Evolutionary conservation across 2,888 invertebrate species (phyloP), one percentile per base, ranked within the genome.

Genomic region (Idaea biselata): DNA sequence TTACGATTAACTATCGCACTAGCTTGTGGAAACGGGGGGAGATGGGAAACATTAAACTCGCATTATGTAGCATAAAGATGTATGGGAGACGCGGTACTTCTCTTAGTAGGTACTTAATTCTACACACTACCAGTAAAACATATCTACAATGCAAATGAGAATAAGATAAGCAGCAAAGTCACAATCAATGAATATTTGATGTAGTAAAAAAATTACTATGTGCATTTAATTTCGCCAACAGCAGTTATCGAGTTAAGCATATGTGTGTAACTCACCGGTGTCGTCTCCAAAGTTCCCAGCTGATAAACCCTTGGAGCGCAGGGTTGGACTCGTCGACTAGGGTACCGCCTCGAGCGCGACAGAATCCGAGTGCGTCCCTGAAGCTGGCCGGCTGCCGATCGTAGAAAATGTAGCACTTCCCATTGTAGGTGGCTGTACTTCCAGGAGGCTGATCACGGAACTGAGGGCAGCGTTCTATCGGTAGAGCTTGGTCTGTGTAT

Each of bases 401-500:
- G 88, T 98, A 97, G 93, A 98, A 98, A 66, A 97, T 97, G 87
- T 98, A 98, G 82, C 98, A 98, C 89, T 98, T 98, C 66, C 98
- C 98, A 77, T 98, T 98, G 91, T 98, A 98, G 0, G 98, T 98
- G 0, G 98, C 97, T 0, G 97, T 96, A 63, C 97, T 97, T 18
- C 98, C 98, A 0, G 97, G 97, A 0, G 98, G 98, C 82, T 98
- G 98, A 78, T 98, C 98, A 18, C 98, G 89, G 91, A 98, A 98
- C 74, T 97, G 97, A 0, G 98, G 98, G 80, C 98, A 98, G 60
- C 98, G 93, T 84, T 98, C 98, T 63, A 98, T 97, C 0, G 97
- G 97, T 67, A 97, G 83, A 0, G 97, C 97, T 92, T 96, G 92
- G 86, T 98, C 98, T 0, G 98, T 98, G 80, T 98, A 98, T 16